These are phyloP conservation scores for Acropternis orthonyx DNA, from an alignment of 2,797 vertebrate species.

Conservation along the genomic window DNA sequence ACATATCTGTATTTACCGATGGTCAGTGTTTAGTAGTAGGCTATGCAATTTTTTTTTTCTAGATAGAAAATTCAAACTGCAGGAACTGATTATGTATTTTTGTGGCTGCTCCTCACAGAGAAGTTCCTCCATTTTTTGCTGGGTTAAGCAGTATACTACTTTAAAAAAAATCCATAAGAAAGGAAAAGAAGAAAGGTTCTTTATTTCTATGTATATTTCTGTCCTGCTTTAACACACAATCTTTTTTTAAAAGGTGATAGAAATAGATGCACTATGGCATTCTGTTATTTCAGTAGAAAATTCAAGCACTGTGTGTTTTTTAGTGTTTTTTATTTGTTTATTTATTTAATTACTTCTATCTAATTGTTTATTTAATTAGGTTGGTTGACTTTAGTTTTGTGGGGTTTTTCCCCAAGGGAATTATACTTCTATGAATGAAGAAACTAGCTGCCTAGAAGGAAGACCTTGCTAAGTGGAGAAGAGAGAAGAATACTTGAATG, in stretches of 20 bases:
- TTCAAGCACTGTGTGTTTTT: rapidly evolving
- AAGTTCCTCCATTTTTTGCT: not conserved
- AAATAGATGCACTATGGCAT: not conserved
- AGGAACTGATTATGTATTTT: not conserved
- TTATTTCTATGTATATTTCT: not conserved
- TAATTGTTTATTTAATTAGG: not conserved
- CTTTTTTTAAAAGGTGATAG: not conserved
- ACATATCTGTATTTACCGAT: not conserved
- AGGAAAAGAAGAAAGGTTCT: not conserved
- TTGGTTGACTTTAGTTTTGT: not conserved
- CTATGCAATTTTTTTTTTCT: not conserved
- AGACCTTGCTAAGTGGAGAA: not conserved
- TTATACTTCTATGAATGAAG: not conserved
- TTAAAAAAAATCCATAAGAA: not conserved
- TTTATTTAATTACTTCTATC: too few species aligned
- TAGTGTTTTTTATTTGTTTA: not conserved
- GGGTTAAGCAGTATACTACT: not conserved
- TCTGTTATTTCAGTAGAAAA: not conserved
- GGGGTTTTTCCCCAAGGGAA: not conserved
- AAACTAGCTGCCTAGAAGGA: not conserved
- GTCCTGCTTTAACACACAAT: rapidly evolving
- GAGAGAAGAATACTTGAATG: not conserved
- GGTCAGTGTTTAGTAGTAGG: not conserved
- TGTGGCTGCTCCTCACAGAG: not conserved
- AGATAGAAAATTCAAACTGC: not conserved